phyloP scores from a whole-genome alignment of 1,140 invertebrate species.

The Brachionus angularis region DNA sequence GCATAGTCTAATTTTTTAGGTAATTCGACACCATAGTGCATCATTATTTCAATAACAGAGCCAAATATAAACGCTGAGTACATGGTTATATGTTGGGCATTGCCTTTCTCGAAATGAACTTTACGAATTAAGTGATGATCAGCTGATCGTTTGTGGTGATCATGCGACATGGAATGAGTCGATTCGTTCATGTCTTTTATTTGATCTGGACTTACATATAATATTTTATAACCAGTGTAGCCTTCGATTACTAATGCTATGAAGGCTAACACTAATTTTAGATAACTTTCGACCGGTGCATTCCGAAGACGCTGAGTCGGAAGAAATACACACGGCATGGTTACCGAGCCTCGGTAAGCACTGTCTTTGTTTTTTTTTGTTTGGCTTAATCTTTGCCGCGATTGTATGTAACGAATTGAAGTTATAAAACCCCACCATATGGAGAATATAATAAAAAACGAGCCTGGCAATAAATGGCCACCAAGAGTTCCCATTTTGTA shows the following conservation, averaged over 20 bases:
- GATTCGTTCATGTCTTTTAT: neutral
- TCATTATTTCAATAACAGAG: slow-evolving; percentile 56
- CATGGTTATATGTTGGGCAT: slow-evolving; percentile 60
- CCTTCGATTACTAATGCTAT: slow-evolving; percentile 14
- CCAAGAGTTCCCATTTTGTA: slow-evolving; percentile 59
- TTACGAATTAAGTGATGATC: slow-evolving; percentile 1
- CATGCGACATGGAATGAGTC: neutral
- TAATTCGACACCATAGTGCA: slow-evolving; percentile 53
- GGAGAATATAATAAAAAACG: slow-evolving; percentile 59
- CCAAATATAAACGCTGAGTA: slow-evolving; percentile 59
- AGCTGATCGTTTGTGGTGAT: neutral
- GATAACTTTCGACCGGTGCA: slow-evolving; percentile 26
- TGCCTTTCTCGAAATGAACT: neutral
- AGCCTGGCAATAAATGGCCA: slow-evolving; percentile 60
- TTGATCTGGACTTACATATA: neutral
- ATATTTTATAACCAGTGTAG: slow-evolving; percentile 29
- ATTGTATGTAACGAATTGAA: slow-evolving; percentile 52
- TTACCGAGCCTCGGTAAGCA: neutral
- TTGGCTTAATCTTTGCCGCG: too few relatives aligned
- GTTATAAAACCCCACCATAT: slow-evolving; percentile 59
- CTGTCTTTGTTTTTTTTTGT: too few relatives aligned
- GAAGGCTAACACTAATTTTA: slow-evolving; percentile 12
- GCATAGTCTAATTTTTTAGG: slow-evolving; percentile 58
- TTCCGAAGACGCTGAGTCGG: neutral
- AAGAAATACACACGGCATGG: slow-evolving; percentile 10